phyloP scores from a whole-genome alignment of 1,140 invertebrate genomes.

The Eupeodes corollae region DNA sequence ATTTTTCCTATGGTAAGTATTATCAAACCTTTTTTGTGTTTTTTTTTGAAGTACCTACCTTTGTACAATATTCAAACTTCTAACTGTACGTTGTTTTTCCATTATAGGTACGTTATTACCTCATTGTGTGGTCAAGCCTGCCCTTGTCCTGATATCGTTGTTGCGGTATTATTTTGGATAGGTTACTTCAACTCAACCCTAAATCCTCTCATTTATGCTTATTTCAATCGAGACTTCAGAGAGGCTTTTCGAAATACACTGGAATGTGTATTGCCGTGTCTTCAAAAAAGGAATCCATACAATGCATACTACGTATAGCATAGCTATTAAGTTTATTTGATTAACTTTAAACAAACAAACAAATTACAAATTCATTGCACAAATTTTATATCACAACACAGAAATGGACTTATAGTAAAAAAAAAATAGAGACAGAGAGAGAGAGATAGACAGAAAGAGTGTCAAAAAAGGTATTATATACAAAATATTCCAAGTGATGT shows the following conservation, averaged over 20 bases:
- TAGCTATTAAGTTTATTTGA: slow-evolving; percentile 2
- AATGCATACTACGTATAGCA: slow-evolving; percentile 44
- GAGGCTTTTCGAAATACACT: slow-evolving; percentile 92
- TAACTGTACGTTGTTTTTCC: background rate
- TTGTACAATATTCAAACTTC: background rate
- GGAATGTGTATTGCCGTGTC: slow-evolving; percentile 68
- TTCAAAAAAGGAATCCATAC: slow-evolving; percentile 35
- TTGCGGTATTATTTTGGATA: slow-evolving; percentile 72
- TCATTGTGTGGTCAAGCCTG: slow-evolving; percentile 71
- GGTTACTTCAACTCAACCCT: slow-evolving; percentile 92
- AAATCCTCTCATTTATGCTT: slow-evolving; percentile 94
- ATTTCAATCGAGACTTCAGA: slow-evolving; percentile 95
- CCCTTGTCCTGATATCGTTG: slow-evolving; percentile 68
- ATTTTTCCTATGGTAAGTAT: slow-evolving; percentile 82
- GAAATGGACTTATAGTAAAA: too few relatives aligned
- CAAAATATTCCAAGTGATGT: too few relatives aligned
- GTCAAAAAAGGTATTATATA: too few relatives aligned
- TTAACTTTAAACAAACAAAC: too few relatives aligned
- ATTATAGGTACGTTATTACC: slow-evolving; percentile 70
- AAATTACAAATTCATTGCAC: too few relatives aligned
- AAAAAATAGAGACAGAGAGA: too few relatives aligned
- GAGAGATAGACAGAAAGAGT: too few relatives aligned
- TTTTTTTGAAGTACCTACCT: background rate
- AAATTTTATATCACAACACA: too few relatives aligned
- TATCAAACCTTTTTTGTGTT: slow-evolving; percentile 36